Conservation (phyloP, 2,888 invertebrate species). For the Eucera pruinosa region DNA sequence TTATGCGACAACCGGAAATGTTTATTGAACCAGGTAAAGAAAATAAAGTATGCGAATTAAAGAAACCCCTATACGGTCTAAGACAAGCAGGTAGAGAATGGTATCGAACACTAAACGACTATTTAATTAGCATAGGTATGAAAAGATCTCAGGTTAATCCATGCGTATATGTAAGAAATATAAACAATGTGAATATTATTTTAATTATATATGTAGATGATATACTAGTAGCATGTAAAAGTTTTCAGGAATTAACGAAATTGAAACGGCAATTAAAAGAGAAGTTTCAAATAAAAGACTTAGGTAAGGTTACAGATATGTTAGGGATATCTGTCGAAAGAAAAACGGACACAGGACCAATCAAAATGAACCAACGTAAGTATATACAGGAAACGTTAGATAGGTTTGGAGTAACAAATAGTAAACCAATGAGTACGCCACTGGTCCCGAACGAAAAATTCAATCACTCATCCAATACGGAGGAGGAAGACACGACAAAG, state of each 20-base stretch:
- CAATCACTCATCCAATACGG: not conserved
- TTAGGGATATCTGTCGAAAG: not conserved
- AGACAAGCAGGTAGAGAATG: too few species aligned
- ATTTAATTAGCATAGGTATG: too few species aligned
- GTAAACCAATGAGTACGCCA: not conserved
- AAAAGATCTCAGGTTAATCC: slow-evolving; percentile 4
- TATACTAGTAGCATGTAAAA: slow-evolving; percentile 21
- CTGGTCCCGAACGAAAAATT: not conserved
- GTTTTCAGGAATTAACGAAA: not conserved
- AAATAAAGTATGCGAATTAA: too few species aligned
- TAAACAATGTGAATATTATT: not conserved
- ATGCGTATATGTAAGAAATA: slow-evolving; percentile 40
- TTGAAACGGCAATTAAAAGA: slow-evolving; percentile 15
- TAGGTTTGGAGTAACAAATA: not conserved
- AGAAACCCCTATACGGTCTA: too few species aligned
- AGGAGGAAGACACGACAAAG: not conserved
- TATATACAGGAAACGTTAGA: not conserved
- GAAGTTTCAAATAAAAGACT: not conserved
- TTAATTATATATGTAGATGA: slow-evolving; percentile 58
- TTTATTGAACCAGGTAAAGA: too few species aligned
- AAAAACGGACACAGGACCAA: not conserved
- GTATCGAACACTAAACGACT: too few species aligned
- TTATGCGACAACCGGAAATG: too few species aligned
- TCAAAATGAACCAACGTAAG: not conserved
- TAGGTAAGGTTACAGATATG: not conserved